Conservation (phyloP, 1,140 invertebrate species). For the Dendroctonus valens region DNA sequence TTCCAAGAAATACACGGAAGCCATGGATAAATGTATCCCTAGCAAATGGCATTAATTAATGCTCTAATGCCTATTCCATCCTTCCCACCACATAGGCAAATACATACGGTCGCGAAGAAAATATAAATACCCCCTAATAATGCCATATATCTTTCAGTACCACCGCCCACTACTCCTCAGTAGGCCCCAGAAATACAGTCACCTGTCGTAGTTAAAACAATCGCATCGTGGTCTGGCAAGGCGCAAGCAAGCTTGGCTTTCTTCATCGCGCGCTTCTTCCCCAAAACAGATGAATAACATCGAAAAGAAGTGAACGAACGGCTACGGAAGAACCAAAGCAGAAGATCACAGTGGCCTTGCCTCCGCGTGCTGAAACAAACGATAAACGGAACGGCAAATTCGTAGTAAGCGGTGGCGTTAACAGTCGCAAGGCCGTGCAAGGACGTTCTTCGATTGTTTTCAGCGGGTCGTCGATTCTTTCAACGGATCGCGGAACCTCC, state of each 20-base stretch:
- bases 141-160: constrained; percentile 2
- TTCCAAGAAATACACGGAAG: no score
- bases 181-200: neutral
- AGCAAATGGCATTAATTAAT: no score
- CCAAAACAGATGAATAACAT: constrained; percentile 11
- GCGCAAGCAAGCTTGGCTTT: constrained; percentile 10
- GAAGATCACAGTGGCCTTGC: constrained; percentile 13
- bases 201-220: constrained; percentile 9
- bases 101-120: neutral
- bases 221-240: constrained; percentile 4
- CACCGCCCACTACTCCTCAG: constrained; percentile 4
- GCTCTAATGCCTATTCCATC: no score
- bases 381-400: constrained; percentile 6
- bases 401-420: constrained; percentile 22
- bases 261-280: constrained; percentile 10
- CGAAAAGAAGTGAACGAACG: constrained; percentile 19
- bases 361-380: constrained; percentile 7
- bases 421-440: constrained; percentile 24
- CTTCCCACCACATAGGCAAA: no score
- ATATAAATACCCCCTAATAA: neutral
- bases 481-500: neutral
- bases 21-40: no score
- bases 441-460: constrained; percentile 22
- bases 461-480: constrained; percentile 4
- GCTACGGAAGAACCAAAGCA: constrained; percentile 13